Base-by-base conservation (phyloP, 2,888 invertebrate genomes). In the Sympetrum striolatum region DNA sequence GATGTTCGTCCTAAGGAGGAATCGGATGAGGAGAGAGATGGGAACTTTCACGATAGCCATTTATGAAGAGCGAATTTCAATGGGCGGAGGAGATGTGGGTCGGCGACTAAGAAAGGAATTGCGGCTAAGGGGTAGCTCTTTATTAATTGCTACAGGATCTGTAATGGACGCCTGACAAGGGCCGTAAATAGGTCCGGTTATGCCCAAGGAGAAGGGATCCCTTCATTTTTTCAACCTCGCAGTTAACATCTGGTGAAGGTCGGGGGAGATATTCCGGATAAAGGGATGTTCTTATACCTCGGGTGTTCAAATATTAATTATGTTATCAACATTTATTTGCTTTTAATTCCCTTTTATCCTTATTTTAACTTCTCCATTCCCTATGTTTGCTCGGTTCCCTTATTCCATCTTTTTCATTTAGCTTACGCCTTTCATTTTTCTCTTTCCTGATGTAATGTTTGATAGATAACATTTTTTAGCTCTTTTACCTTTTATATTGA, bases 91-190 rank as follows among this genome's bases (percentile, higher is more conserved):
- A 64, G 58, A 58, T 64, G 82, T 22, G 53, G n/a, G 37, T 64
- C 3, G 64, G 58, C 22, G 58, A 58, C 53, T 60, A 37, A 37
- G 64, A 37, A 60, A 37, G 86, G 58, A 37, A 35, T 35, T n/a
- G 10, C 10, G 80, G 35, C 39, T 31, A 1, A 80, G 81, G 22
- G 60, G 60, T 12, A 22, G 60, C 53, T 86, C 86, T 86, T 60
- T 86, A 82, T 64, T 86, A 86, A 86, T 86, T 86, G 86, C 64
- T 64, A 64, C 60, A 86, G 86, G 39, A 86, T 86, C 86, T 64
- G 86, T 86, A 60, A 64, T 86, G 60, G 64, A 86, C 39, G 64
- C 48, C 86, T n/a, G 86, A 86, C 64, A 64, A 14, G 86, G 60
- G 37, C 60, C 58, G 60, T 86, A 86, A 60, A 86, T 60, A 86